phyloP scores from a whole-genome alignment of 2,797 vertebrate species.

The Varecia variegata region DNA sequence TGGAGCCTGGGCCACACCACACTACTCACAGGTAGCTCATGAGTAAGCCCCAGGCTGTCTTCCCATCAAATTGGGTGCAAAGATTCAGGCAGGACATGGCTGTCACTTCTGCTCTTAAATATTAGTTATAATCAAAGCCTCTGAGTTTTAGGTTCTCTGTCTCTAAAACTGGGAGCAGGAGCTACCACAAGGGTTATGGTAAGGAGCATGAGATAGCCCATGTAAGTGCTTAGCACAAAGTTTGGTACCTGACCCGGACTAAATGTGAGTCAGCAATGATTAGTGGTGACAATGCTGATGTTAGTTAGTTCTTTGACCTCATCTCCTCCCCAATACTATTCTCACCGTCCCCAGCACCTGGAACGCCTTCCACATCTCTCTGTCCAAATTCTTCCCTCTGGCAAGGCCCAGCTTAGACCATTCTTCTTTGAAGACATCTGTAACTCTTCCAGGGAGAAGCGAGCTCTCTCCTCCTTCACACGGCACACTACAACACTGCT shows the following conservation, averaged over 20 bases:
- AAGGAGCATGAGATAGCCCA: background rate
- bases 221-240: background rate
- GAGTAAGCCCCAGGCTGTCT: background rate
- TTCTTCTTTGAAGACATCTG: background rate
- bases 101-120: background rate
- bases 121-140: background rate
- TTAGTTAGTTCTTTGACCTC: background rate
- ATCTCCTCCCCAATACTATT: rapidly evolving
- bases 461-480: background rate
- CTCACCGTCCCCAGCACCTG: background rate
- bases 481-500: background rate
- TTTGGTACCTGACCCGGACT: background rate
- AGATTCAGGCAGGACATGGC: background rate
- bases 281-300: rapidly evolving
- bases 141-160: background rate
- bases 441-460: background rate
- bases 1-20: background rate
- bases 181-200: background rate
- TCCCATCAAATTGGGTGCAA: background rate
- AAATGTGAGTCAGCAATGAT: background rate
- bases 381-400: background rate
- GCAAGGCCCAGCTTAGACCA: background rate
- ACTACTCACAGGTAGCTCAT: background rate
- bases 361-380: background rate
- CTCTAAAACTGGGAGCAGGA: background rate